These are phyloP conservation scores for Rhagologus leucostigma DNA, from an alignment of 2,113 vertebrate species.

Conservation along the genomic window DNA sequence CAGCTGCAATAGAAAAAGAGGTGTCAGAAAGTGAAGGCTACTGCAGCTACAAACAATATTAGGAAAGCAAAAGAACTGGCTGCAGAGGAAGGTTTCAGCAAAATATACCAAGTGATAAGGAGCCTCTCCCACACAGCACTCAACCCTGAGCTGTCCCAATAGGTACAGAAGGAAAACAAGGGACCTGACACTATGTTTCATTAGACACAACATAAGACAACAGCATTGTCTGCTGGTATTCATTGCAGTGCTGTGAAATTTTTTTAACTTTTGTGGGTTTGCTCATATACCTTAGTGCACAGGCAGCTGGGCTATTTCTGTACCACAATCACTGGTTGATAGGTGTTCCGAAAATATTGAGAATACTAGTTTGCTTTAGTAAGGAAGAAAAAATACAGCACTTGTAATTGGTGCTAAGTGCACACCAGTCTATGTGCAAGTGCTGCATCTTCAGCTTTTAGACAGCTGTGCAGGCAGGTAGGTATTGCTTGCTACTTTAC, in stretches of 20 bases:
- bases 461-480: background rate
- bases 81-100: background rate
- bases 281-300: background rate
- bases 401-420: background rate
- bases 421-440: background rate
- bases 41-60: rapidly evolving
- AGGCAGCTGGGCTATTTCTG: background rate
- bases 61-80: background rate
- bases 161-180: background rate
- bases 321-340: background rate
- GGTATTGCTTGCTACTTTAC: background rate
- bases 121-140: background rate
- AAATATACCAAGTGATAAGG: background rate
- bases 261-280: background rate
- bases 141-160: background rate
- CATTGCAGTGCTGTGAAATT: background rate
- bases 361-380: background rate
- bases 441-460: background rate
- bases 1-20: background rate
- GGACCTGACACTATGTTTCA: background rate
- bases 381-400: background rate
- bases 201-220: background rate
- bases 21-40: background rate
- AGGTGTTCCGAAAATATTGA: background rate
- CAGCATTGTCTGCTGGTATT: background rate